phyloP scores from a whole-genome alignment of 2,113 vertebrate species.

The Mus musculus region DNA sequence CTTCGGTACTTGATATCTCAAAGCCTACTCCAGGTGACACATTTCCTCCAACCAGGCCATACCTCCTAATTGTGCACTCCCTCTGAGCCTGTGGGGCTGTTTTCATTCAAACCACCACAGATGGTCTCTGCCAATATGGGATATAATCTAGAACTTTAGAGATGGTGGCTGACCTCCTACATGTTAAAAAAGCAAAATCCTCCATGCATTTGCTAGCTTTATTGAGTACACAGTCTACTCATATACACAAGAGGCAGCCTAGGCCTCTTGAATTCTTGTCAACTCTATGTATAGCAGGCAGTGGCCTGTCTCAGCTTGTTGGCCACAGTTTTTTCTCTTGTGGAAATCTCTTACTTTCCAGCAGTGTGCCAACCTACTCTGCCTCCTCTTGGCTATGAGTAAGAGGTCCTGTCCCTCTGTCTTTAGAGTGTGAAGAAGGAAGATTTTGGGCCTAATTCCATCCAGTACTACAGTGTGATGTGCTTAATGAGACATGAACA shows the following conservation, averaged over 20 bases:
- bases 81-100: neutral
- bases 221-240: neutral
- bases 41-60: neutral
- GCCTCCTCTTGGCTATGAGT: neutral
- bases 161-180: no score
- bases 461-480: neutral
- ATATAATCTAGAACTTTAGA: neutral
- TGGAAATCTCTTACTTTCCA: neutral
- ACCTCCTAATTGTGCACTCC: neutral
- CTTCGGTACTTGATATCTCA: neutral
- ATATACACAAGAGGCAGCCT: neutral
- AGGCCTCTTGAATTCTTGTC: neutral
- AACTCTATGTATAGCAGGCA: neutral
- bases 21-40: neutral
- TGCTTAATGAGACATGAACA: constrained; percentile 40
- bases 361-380: neutral
- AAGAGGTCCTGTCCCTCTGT: neutral
- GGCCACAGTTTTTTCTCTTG: neutral
- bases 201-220: neutral
- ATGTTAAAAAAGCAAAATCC: neutral
- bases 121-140: neutral
- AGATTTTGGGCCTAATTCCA: constrained; percentile 46
- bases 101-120: neutral
- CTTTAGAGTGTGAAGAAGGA: neutral
- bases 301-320: neutral